Conservation (phyloP, 2,113 vertebrate species). For the Copsychus sechellarum region DNA sequence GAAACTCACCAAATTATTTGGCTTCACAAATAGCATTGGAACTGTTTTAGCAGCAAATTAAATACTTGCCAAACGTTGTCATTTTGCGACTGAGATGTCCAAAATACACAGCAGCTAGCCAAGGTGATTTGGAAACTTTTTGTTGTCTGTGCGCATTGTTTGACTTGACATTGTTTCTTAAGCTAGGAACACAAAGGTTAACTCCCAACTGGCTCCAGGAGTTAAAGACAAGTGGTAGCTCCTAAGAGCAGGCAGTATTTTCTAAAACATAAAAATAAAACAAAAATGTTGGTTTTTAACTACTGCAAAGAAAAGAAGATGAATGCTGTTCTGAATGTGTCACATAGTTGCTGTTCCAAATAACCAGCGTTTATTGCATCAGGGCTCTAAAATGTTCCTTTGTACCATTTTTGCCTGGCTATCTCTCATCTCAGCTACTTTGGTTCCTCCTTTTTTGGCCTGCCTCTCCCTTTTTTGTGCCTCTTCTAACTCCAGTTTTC, state of each 20-base stretch:
- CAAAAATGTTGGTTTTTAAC: not conserved
- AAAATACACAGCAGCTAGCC: not conserved
- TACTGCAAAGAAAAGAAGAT: not conserved
- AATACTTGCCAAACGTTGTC: not conserved
- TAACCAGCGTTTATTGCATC: not conserved
- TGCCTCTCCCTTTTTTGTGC: not conserved
- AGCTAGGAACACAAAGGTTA: not conserved
- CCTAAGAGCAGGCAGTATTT: not conserved
- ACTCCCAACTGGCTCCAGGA: not conserved
- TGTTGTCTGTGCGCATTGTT: not conserved
- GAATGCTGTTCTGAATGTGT: not conserved
- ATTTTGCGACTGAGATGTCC: not conserved
- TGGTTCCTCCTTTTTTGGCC: not conserved
- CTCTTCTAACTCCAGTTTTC: not conserved
- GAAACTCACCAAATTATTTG: not conserved
- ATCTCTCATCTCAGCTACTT: not conserved
- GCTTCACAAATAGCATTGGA: not conserved
- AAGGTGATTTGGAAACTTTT: not conserved
- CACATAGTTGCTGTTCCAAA: not conserved
- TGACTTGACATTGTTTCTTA: not conserved
- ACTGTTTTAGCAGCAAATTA: not conserved
- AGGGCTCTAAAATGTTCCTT: not conserved
- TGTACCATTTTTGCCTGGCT: not conserved
- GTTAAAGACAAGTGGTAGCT: not conserved
- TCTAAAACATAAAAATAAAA: not conserved